Evolutionary conservation across 2,113 vertebrate genomes (phyloP), one percentile per base, ranked within the genome.

Genomic region (Brachyhypopomus gauderio): DNA sequence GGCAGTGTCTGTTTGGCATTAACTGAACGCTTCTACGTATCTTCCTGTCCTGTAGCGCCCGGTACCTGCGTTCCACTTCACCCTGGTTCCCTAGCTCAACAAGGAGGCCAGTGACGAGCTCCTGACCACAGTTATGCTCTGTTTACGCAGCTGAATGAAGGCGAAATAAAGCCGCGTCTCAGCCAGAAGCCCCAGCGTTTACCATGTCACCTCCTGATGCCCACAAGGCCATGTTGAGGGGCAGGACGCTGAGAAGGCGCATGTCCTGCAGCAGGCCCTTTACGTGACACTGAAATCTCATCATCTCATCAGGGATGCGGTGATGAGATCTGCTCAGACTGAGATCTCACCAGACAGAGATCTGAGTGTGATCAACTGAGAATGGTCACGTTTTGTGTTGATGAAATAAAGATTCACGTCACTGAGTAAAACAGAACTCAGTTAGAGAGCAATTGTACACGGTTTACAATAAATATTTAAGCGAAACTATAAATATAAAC

Each of bases 81-180:
- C 1, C 71, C 83, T 78, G 64, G 62, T 79, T 52, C 74, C 66
- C 20, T 58, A 25, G 17, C 41, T 64, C 62, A 88, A 93, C 91
- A 93, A 91, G 85, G 84, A 77, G 58, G 22, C 86, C 89, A 89
- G 86, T 91, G 86, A 92, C 48, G 86, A 69, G 60, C 16, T 72
- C 66, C 69, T 82, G 22, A 88, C 91, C 89, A 89, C 91, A 92
- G 90, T 83, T 89, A 89, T 90, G 89, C 63, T 63, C 59, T 89
- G 89, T 91, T 92, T 90, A 88, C 87, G 87, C 87, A 89, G 89
- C 80, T 78, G 84, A 85, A 84, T 71, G 77, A 27, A 63, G 80
- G 83, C 85, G 87, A 87, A 89, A 90, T 85, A 85, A 89, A 86
- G 83, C 77, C 83, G 72, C 20, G 5, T 81, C 87, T 84, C 84